A percentile compares a stretch with the other conserved stretches of the same genome.
These are phyloP conservation scores for Leptodirus hochenwartii DNA, from an alignment of 2,888 invertebrate species.

Conservation along the genomic window DNA sequence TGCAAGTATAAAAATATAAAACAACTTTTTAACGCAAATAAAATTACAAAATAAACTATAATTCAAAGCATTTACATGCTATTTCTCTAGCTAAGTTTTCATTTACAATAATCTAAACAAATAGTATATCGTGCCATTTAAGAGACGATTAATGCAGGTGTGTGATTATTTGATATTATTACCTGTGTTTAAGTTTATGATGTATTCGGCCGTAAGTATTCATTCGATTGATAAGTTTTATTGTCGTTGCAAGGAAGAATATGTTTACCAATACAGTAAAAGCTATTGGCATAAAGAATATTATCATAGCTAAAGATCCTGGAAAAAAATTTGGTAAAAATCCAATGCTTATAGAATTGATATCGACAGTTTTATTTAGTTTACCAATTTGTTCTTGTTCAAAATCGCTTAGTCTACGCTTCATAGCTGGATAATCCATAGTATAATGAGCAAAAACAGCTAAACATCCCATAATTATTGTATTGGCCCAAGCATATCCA, in stretches of 20 bases:
- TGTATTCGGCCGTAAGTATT: conserved; percentile 74
- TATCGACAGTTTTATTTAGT: conserved; percentile 7
- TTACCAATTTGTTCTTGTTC: conserved; percentile 57
- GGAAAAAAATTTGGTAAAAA: conserved; percentile 17
- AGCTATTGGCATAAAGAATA: conserved; percentile 68
- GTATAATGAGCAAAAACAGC: conserved; percentile 70
- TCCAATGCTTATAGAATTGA: background rate
- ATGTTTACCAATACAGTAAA: conserved; percentile 61
- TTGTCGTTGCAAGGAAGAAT: conserved; percentile 63
- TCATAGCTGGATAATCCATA: conserved; percentile 40
- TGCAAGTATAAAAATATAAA: too few relatives aligned
- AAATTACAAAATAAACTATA: too few relatives aligned
- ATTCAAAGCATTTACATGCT: background rate
- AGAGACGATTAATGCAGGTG: too few relatives aligned
- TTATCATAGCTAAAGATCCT: conserved; percentile 66
- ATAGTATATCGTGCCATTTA: too few relatives aligned
- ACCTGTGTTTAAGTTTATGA: conserved; percentile 73
- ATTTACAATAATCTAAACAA: background rate
- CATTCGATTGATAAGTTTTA: conserved; percentile 60
- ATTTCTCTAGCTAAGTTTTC: background rate
- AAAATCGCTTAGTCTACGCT: conserved; percentile 20
- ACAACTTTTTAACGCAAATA: too few relatives aligned
- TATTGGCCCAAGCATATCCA: conserved; percentile 60
- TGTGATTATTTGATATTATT: too few relatives aligned
- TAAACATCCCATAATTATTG: conserved; percentile 47